Conservation (phyloP, 2,113 vertebrate genomes). For the Cichladusa arquata region DNA sequence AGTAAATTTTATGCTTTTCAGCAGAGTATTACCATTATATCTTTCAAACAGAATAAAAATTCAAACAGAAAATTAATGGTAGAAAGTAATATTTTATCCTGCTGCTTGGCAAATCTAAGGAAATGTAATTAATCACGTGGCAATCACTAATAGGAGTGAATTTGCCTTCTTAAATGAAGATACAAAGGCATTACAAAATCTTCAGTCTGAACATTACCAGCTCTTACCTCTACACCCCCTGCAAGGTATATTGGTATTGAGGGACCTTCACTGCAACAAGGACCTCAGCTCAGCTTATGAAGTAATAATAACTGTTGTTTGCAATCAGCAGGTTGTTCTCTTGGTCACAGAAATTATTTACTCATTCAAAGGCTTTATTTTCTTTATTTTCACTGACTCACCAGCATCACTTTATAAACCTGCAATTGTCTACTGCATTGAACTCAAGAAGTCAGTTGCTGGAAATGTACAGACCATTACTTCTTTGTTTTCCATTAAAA, state of each 20-base stretch:
- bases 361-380: not conserved
- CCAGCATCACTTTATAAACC: not conserved
- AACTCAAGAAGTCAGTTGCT: not conserved
- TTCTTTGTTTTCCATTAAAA: slow-evolving; percentile 53
- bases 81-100: not conserved
- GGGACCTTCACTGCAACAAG: not conserved
- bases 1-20: not conserved
- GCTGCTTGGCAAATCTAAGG: not conserved
- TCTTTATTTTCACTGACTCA: not conserved
- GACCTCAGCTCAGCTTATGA: not conserved
- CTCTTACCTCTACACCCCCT: not conserved
- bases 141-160: not conserved
- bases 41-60: not conserved
- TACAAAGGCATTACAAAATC: not conserved
- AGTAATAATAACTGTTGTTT: not conserved
- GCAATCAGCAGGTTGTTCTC: not conserved
- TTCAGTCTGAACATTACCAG: not conserved
- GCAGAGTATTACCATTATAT: not conserved
- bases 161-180: not conserved
- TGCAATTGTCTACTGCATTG: slow-evolving; percentile 9
- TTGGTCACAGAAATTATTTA: not conserved
- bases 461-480: slow-evolving; percentile 41
- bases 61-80: not conserved
- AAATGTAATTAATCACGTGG: not conserved
- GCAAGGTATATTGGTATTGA: not conserved